Percentiles rank a stretch among this genome's conserved stretches.
Conservation (phyloP, 2,797 vertebrate species). For the Lutjanus campechanus region DNA sequence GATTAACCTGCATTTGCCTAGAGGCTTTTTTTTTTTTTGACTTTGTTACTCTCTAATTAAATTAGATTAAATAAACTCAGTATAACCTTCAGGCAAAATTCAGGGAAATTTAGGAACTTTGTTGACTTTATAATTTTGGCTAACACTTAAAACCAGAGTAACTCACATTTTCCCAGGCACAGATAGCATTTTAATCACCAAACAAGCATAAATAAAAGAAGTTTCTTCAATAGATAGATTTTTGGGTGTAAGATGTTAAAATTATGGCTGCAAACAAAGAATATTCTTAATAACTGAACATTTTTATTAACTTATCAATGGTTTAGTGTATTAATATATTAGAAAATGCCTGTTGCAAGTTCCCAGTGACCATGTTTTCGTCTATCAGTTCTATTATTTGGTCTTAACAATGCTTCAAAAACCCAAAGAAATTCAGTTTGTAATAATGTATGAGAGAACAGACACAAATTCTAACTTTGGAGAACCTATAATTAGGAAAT, state of each 20-base stretch:
- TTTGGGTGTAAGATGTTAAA: no score
- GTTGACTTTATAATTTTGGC: conserved; percentile 16
- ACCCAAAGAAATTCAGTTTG: background rate
- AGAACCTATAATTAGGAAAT: background rate
- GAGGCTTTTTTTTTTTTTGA: conserved; percentile 28
- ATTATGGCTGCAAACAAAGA: background rate
- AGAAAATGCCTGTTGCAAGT: no score
- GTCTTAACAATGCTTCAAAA: background rate
- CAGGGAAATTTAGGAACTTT: background rate
- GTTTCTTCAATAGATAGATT: background rate
- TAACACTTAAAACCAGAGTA: conserved; percentile 26
- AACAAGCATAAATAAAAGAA: background rate
- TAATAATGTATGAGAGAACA: background rate
- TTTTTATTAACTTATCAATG: background rate
- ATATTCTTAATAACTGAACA: background rate
- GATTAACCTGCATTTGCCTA: conserved; percentile 41
- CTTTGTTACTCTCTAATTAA: conserved; percentile 24
- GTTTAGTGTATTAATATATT: background rate
- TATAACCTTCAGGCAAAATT: conserved; percentile 16
- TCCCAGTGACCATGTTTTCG: background rate
- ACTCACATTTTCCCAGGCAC: background rate
- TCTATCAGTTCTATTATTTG: background rate
- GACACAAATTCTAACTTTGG: background rate
- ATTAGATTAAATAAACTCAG: conserved; percentile 29
- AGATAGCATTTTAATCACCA: no score